Conservation (phyloP, 2,797 vertebrate species). For the Sebastes hubbsi region DNA sequence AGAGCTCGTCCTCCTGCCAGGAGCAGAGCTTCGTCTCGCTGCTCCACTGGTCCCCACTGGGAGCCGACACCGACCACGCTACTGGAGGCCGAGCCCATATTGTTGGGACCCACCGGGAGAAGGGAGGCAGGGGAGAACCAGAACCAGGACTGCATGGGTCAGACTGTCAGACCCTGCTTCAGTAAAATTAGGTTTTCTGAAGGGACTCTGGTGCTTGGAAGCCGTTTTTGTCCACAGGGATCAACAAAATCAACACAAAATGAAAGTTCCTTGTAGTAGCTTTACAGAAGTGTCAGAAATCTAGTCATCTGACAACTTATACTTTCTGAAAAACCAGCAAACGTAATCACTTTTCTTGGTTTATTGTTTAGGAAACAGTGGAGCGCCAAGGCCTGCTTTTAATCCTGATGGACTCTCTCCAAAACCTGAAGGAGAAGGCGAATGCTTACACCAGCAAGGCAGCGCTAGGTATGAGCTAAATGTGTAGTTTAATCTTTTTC, state of each 20-base stretch:
- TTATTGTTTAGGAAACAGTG: conserved; percentile 82
- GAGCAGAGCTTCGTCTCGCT: no score
- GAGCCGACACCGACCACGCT: rapidly evolving
- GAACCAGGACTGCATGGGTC: no score
- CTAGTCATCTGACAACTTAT: background rate
- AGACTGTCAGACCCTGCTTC: no score
- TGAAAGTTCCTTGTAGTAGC: no score
- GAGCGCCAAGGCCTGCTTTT: conserved; percentile 80
- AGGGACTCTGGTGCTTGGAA: no score
- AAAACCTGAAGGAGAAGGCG: conserved; percentile 82
- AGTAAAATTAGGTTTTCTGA: no score
- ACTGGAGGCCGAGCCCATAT: rapidly evolving
- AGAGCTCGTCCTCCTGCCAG: no score
- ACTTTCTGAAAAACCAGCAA: background rate
- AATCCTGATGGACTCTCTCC: conserved; percentile 79
- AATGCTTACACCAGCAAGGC: conserved; percentile 67
- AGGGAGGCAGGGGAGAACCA: no score
- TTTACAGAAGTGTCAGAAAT: rapidly evolving
- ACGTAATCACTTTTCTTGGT: background rate
- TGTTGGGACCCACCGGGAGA: rapidly evolving
- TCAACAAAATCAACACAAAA: rapidly evolving
- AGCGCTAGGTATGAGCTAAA: conserved; percentile 77
- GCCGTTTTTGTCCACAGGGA: no score
- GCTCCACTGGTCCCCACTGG: no score
- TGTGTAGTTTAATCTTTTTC: background rate